Conservation (phyloP, 2,113 vertebrate genomes). For the Eulemur macaco region DNA sequence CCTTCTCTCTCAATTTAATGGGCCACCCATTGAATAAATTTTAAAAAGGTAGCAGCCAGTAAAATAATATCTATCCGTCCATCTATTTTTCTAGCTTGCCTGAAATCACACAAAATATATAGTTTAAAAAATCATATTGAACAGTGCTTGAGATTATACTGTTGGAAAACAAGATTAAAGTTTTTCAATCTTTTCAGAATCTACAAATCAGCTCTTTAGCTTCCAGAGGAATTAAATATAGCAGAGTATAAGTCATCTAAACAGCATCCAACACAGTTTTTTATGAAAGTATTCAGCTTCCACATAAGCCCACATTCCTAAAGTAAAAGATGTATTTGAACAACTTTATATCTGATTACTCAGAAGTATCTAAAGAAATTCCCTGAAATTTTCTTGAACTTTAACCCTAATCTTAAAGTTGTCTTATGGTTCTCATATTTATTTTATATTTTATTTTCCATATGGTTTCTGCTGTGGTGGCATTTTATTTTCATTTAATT, state of each 20-base stretch:
- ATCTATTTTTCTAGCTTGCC: background rate
- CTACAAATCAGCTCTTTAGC: background rate
- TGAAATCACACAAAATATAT: background rate
- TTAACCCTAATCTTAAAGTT: background rate
- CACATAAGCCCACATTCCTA: background rate
- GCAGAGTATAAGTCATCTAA: background rate
- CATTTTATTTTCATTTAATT: background rate
- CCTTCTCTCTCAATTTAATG: background rate
- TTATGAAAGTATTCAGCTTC: background rate
- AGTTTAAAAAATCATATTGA: background rate
- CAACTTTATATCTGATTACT: background rate
- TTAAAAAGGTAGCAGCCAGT: background rate
- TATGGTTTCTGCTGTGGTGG: background rate
- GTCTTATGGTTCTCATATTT: background rate
- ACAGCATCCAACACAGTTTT: background rate
- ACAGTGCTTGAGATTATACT: background rate
- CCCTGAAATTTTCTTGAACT: background rate
- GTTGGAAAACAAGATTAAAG: background rate
- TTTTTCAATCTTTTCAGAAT: background rate
- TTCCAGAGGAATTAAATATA: background rate
- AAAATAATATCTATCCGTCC: background rate
- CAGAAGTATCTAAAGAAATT: background rate
- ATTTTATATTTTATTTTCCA: background rate
- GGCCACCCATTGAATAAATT: background rate
- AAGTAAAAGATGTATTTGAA: conserved; percentile 17